phyloP scores from a whole-genome alignment of 2,888 invertebrate species.

The Eupeodes latifasciatus region DNA sequence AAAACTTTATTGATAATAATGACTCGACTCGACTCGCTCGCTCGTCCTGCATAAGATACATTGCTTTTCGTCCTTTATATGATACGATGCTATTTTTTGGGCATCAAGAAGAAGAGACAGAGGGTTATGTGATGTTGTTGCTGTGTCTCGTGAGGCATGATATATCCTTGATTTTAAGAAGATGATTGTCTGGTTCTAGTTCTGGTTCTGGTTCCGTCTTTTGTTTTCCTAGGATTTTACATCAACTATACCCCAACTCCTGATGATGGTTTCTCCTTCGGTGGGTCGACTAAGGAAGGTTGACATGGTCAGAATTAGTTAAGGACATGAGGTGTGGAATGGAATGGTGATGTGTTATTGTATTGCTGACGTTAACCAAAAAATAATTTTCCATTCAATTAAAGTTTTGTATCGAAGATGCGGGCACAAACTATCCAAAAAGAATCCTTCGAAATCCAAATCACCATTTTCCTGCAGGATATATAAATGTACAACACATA shows the following conservation, averaged over 20 bases:
- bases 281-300: background rate
- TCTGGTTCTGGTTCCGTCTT: conserved; percentile 42
- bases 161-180: conserved; percentile 34
- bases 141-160: conserved; percentile 1
- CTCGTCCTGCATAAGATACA: conserved; percentile 57
- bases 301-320: conserved; percentile 35
- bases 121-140: background rate
- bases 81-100: conserved; percentile 2
- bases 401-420: conserved; percentile 72
- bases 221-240: conserved; percentile 68
- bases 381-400: conserved; percentile 75
- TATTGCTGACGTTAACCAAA: conserved; percentile 70
- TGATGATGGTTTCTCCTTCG: background rate
- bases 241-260: background rate
- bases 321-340: background rate
- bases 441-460: conserved; percentile 68
- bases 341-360: conserved; percentile 34
- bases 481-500: background rate
- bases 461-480: conserved; percentile 30
- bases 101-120: background rate
- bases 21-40: conserved; percentile 34
- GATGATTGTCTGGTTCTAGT: conserved; percentile 18
- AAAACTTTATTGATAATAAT: conserved; percentile 73
- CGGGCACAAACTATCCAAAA: conserved; percentile 19
- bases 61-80: conserved; percentile 2